These are phyloP conservation scores for Agrypnus murinus DNA, from an alignment of 2,888 invertebrate species.

Conservation along the genomic window DNA sequence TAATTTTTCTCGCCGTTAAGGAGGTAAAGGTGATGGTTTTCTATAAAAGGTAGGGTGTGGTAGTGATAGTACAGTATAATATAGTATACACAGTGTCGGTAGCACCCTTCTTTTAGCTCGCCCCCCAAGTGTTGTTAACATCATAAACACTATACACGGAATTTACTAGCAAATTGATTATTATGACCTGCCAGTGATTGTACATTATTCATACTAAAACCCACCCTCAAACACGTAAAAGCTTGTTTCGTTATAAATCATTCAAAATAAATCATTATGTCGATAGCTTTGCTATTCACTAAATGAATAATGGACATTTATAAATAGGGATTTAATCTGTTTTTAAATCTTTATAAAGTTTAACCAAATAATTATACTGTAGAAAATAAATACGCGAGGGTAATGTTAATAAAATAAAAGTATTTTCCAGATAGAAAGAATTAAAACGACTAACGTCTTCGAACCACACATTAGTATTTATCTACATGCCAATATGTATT, in stretches of 20 bases:
- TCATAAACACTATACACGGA: slow-evolving; percentile 24
- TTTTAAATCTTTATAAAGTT: not conserved
- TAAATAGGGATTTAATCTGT: too few species aligned
- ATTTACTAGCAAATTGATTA: slow-evolving; percentile 39
- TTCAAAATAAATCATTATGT: slow-evolving; percentile 29
- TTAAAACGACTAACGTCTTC: too few species aligned
- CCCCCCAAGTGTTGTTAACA: slow-evolving; percentile 36
- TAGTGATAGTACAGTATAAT: too few species aligned
- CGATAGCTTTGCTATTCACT: slow-evolving; percentile 8
- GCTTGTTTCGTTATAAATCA: slow-evolving; percentile 34
- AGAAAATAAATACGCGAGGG: too few species aligned
- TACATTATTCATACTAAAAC: slow-evolving; percentile 22
- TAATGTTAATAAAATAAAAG: too few species aligned
- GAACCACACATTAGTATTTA: too few species aligned
- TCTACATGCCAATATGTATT: too few species aligned
- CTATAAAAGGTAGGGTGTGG: slow-evolving; percentile 29
- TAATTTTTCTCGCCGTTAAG: slow-evolving; percentile 47
- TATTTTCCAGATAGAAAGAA: too few species aligned
- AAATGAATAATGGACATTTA: not conserved
- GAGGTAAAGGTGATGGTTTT: slow-evolving; percentile 20
- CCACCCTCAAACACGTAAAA: slow-evolving; percentile 36
- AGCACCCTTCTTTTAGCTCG: slow-evolving; percentile 25
- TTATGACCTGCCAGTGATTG: slow-evolving; percentile 30
- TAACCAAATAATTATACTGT: too few species aligned
- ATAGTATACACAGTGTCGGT: too few species aligned